Conservation (phyloP, 1,140 invertebrate genomes). For the Popillia japonica region DNA sequence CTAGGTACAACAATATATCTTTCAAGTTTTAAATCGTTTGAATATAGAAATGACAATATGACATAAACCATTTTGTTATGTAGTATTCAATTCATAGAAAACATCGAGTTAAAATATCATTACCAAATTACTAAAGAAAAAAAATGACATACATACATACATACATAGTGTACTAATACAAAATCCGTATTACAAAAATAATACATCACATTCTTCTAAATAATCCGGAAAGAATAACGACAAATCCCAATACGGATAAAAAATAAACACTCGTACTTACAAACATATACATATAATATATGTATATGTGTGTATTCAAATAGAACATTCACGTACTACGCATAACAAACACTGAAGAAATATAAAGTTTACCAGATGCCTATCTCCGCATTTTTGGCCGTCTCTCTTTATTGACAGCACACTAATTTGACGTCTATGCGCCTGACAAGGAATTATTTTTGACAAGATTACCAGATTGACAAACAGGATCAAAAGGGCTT, state of each 20-base stretch:
- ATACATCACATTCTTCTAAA: background rate
- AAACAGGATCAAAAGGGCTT: constrained; percentile 54
- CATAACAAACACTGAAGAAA: background rate
- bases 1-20: no score
- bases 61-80: no score
- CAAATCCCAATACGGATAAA: background rate
- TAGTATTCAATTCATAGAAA: no score
- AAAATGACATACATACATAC: background rate
- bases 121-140: no score
- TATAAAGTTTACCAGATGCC: background rate
- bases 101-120: no score
- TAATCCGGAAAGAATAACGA: background rate
- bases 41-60: no score
- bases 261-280: background rate
- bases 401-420: constrained; percentile 34
- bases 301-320: background rate
- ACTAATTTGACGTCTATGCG: constrained; percentile 51
- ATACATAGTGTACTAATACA: background rate
- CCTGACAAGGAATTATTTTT: constrained; percentile 54
- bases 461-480: constrained; percentile 56
- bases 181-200: background rate
- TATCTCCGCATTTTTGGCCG: constrained; percentile 23
- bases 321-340: background rate
- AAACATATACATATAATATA: background rate
- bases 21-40: no score